These are phyloP conservation scores for Sanderia malayensis DNA, from an alignment of 30 jellyfish, hydroid and myxozoan species.

Conservation along the genomic window DNA sequence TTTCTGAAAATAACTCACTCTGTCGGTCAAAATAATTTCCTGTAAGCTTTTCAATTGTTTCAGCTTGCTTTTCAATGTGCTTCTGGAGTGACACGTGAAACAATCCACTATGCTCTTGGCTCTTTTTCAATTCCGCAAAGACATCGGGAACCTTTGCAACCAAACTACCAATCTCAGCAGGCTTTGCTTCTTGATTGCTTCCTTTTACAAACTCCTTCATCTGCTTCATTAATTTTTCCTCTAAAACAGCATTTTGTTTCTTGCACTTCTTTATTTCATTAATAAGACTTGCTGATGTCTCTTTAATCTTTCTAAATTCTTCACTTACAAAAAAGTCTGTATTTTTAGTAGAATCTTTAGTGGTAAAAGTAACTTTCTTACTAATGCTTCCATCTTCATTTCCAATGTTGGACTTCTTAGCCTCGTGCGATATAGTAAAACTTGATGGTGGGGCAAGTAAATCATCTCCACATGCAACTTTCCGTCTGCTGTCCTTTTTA, in stretches of 20 bases:
- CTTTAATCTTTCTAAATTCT: not conserved
- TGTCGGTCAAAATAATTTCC: conserved; percentile 45
- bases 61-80: conserved; percentile 48
- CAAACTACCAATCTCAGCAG: not conserved
- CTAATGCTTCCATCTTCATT: not conserved
- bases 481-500: not conserved
- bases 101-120: conserved; percentile 5
- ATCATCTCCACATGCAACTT: not conserved
- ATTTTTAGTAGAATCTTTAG: too few species aligned
- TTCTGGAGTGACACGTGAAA: conserved; percentile 33
- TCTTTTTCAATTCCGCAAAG: not conserved
- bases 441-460: not conserved
- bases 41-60: conserved; percentile 25
- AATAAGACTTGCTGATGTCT: conserved; percentile 4
- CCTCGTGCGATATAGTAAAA: not conserved
- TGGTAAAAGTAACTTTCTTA: not conserved
- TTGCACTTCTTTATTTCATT: conserved; percentile 47
- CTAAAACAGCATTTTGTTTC: conserved; percentile 21
- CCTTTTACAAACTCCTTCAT: not conserved
- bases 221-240: conserved; percentile 26
- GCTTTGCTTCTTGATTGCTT: not conserved
- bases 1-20: conserved; percentile 28
- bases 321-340: too few species aligned
- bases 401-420: not conserved
- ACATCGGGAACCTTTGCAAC: not conserved